These are phyloP conservation scores for Rosalia funebris DNA, from an alignment of 2,888 invertebrate genomes.

Conservation along the genomic window DNA sequence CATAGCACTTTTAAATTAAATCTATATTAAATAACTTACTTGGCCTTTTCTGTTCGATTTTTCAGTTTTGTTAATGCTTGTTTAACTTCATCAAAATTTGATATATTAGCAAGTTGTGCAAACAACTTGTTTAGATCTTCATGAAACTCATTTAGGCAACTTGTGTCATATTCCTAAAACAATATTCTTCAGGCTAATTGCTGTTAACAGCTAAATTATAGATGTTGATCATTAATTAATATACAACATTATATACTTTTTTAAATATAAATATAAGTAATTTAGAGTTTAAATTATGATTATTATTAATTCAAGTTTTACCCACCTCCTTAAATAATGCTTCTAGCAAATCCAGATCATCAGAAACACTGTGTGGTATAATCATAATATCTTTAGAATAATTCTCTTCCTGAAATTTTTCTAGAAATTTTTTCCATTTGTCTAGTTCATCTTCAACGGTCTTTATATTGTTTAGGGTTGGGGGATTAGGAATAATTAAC, in stretches of 20 bases:
- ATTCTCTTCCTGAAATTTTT: slow-evolving; percentile 20
- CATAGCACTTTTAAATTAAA: too few species aligned
- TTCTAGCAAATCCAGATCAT: slow-evolving; percentile 29
- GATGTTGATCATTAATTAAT: too few species aligned
- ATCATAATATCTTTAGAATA: slow-evolving; percentile 23
- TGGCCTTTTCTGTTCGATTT: slow-evolving; percentile 8
- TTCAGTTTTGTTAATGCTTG: slow-evolving; percentile 15
- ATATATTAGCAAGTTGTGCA: slow-evolving; percentile 16
- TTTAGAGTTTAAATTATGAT: too few species aligned
- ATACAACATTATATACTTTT: too few species aligned
- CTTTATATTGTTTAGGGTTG: background rate
- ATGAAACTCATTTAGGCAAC: slow-evolving; percentile 20
- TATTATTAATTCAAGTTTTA: too few species aligned
- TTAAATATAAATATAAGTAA: too few species aligned
- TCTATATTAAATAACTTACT: slow-evolving; percentile 9
- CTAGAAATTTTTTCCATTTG: slow-evolving; percentile 11
- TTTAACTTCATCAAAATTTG: slow-evolving; percentile 16
- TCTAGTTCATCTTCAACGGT: slow-evolving; percentile 17
- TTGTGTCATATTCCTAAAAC: slow-evolving; percentile 19
- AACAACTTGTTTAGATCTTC: slow-evolving; percentile 27
- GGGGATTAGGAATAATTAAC: background rate
- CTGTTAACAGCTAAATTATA: too few species aligned
- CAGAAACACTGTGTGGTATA: slow-evolving; percentile 31
- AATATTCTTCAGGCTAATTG: too few species aligned
- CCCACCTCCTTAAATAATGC: slow-evolving; percentile 18